Evolutionary conservation across 1,140 invertebrate genomes (phyloP).

Genomic region (Caenorhabditis latens): DNA sequence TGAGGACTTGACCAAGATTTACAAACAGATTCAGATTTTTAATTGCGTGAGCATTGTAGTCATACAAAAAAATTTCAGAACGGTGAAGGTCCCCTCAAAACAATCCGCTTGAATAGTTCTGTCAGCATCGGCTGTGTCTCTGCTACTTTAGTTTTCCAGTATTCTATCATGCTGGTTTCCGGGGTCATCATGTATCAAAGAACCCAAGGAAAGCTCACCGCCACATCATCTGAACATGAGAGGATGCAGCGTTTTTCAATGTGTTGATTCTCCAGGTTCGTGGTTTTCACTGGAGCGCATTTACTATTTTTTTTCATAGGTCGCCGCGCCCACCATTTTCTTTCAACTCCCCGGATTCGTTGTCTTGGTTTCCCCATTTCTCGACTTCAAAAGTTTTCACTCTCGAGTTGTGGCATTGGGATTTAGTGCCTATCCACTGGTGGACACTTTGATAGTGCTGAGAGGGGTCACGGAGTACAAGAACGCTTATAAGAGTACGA

Average conservation of each 20-base stretch:
- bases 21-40: neutral
- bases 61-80: neutral
- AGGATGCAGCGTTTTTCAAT: conserved; percentile 2
- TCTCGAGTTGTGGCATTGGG: neutral
- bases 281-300: neutral
- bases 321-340: neutral
- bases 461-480: neutral
- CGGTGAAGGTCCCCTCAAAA: neutral
- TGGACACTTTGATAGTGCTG: neutral
- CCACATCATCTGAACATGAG: neutral
- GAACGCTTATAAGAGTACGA: neutral
- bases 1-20: neutral
- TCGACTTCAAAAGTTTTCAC: neutral
- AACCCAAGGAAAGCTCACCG: neutral
- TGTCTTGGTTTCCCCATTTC: neutral
- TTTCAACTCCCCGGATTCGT: neutral
- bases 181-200: neutral
- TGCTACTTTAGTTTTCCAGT: neutral
- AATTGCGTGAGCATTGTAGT: neutral
- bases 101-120: neutral
- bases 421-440: conserved; percentile 10
- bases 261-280: neutral
- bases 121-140: neutral
- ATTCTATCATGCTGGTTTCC: neutral
- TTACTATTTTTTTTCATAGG: neutral